These are phyloP conservation scores for Hemitrygon akajei DNA, from an alignment of 2,797 vertebrate genomes.

Conservation along the genomic window DNA sequence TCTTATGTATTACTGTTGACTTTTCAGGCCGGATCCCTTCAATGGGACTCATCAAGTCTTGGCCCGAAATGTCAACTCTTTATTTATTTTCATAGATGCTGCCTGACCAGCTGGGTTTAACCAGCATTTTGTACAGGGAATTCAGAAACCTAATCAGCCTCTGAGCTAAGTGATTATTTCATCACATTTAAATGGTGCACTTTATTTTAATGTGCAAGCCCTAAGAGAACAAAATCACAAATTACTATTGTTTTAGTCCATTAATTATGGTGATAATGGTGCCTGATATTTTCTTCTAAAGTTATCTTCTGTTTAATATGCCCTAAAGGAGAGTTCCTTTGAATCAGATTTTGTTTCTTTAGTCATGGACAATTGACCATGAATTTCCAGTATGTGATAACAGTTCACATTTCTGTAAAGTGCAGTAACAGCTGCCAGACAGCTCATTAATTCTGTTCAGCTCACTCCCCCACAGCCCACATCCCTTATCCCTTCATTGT, in stretches of 20 bases:
- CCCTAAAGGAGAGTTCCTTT: not conserved
- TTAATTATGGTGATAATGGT: not conserved
- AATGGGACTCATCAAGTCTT: too few relatives aligned
- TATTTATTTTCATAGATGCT: too few relatives aligned
- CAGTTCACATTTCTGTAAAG: too few relatives aligned
- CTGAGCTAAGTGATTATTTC: not conserved
- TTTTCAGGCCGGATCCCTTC: too few relatives aligned
- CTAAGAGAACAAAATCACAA: not conserved
- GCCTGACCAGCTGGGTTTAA: too few relatives aligned
- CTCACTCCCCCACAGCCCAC: too few relatives aligned
- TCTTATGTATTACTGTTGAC: too few relatives aligned
- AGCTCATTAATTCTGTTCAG: too few relatives aligned
- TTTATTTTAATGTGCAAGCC: not conserved
- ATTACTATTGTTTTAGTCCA: not conserved
- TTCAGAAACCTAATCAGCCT: slow-evolving; percentile 38
- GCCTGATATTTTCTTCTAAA: not conserved
- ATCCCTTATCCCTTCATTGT: too few relatives aligned
- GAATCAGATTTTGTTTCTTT: not conserved
- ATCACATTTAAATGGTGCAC: not conserved
- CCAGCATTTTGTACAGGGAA: not conserved
- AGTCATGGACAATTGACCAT: not conserved
- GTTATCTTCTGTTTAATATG: not conserved
- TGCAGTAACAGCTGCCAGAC: too few relatives aligned
- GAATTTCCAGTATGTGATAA: too few relatives aligned
- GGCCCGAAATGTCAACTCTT: too few relatives aligned